phyloP scores from a whole-genome alignment of 2,113 vertebrate genomes.

The Donacobius atricapilla region DNA sequence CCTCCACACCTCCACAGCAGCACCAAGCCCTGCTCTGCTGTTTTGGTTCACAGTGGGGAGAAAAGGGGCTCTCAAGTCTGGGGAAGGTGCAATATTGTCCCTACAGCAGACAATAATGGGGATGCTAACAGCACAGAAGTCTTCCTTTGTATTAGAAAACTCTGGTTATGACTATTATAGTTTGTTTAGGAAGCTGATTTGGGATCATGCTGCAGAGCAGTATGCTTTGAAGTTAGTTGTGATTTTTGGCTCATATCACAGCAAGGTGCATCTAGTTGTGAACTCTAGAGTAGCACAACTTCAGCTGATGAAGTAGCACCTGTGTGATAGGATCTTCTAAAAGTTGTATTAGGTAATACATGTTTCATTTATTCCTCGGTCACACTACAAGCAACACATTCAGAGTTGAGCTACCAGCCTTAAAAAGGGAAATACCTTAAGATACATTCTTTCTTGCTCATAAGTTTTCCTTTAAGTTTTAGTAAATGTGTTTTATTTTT shows the following conservation, averaged over 20 bases:
- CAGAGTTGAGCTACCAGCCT: not conserved
- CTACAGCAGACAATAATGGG: not conserved
- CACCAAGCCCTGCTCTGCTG: not conserved
- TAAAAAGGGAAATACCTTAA: not conserved
- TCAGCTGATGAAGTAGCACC: not conserved
- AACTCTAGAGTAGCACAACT: not conserved
- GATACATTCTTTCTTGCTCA: not conserved
- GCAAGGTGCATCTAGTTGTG: not conserved
- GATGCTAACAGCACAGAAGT: not conserved
- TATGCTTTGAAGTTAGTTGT: not conserved
- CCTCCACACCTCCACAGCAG: not conserved
- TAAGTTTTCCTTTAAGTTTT: not conserved
- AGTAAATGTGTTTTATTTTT: not conserved
- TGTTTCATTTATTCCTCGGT: not conserved
- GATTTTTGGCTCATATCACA: not conserved
- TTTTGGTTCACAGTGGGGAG: not conserved
- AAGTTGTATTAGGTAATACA: not conserved
- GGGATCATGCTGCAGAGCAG: not conserved
- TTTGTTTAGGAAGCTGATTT: not conserved
- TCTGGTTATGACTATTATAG: not conserved
- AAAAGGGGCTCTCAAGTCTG: not conserved
- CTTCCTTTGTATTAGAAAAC: accelerated
- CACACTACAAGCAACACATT: not conserved
- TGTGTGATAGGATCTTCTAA: not conserved
- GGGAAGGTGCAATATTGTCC: not conserved